Conservation (phyloP, 2,797 vertebrate species). For the Sebastiscus tertius region DNA sequence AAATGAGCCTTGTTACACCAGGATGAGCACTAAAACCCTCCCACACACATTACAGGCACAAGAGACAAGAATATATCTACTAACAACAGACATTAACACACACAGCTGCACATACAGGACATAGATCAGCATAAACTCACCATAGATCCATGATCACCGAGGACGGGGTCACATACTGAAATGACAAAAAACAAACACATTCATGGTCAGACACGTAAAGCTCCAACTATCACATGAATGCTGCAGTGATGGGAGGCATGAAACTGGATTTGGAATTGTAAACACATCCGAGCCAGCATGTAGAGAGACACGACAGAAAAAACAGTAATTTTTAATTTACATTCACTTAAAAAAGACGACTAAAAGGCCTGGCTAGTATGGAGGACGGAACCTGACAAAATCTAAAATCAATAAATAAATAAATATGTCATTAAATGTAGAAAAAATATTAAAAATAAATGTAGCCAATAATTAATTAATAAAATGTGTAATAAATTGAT, state of each 20-base stretch:
- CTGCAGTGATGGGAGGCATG: constrained; percentile 25
- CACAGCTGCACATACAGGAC: not conserved
- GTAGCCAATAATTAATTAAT: too few species aligned
- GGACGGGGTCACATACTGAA: constrained; percentile 96
- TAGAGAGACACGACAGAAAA: not conserved
- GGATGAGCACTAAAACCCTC: constrained; percentile 22
- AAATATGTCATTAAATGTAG: too few species aligned
- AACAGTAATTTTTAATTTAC: not conserved
- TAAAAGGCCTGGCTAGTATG: not conserved
- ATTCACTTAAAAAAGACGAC: not conserved
- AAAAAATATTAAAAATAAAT: too few species aligned
- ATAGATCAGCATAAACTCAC: constrained; percentile 73
- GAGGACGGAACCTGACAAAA: too few species aligned
- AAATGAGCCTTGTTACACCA: constrained; percentile 39
- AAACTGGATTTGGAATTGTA: constrained; percentile 19
- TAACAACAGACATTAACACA: not conserved
- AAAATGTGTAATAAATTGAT: too few species aligned
- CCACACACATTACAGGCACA: constrained; percentile 12
- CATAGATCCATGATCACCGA: constrained; percentile 98
- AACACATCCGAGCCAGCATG: not conserved
- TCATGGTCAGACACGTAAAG: not conserved
- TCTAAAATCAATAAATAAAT: too few species aligned
- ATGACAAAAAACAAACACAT: constrained; percentile 51
- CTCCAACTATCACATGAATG: not conserved
- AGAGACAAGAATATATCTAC: not conserved